Evolutionary conservation across 2,888 invertebrate species (phyloP).

Genomic region (Chloromyia formosa): DNA sequence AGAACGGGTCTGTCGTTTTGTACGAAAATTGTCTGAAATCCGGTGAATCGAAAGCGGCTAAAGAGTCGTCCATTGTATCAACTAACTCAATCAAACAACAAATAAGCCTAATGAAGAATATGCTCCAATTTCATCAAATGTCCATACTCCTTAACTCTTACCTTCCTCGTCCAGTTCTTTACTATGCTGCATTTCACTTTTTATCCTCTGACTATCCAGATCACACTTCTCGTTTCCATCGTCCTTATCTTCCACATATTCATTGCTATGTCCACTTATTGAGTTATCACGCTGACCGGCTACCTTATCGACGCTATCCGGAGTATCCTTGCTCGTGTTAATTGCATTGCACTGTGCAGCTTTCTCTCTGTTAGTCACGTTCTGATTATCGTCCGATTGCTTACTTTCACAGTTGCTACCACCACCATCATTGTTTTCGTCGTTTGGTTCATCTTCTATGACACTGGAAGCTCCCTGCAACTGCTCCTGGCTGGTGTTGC

Average conservation of each 20-base stretch:
- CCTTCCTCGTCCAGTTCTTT: constrained; percentile 32
- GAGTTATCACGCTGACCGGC: constrained; percentile 2
- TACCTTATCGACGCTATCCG: constrained; percentile 7
- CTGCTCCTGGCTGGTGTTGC: constrained; percentile 71
- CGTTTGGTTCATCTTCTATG: constrained; percentile 42
- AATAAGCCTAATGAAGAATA: too few relatives aligned
- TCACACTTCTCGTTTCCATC: not conserved
- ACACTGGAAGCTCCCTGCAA: constrained; percentile 60
- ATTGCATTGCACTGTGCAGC: constrained; percentile 4
- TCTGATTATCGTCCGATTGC: constrained; percentile 19
- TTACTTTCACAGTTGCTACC: constrained; percentile 5
- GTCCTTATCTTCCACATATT: constrained; percentile 17
- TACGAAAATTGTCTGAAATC: too few relatives aligned
- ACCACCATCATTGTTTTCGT: constrained; percentile 16
- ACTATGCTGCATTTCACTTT: constrained; percentile 7
- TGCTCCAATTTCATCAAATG: too few relatives aligned
- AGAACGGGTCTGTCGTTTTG: too few relatives aligned
- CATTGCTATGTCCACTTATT: constrained; percentile 2
- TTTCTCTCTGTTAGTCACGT: constrained; percentile 13
- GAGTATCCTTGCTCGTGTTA: not conserved
- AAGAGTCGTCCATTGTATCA: too few relatives aligned
- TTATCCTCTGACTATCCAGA: not conserved
- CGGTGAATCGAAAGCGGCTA: too few relatives aligned
- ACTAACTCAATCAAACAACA: too few relatives aligned
- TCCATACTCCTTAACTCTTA: not conserved